Evolutionary conservation across 2,113 vertebrate species (phyloP), one percentile per base, ranked within the genome.

Genomic region (Leucoraja erinaceus): DNA sequence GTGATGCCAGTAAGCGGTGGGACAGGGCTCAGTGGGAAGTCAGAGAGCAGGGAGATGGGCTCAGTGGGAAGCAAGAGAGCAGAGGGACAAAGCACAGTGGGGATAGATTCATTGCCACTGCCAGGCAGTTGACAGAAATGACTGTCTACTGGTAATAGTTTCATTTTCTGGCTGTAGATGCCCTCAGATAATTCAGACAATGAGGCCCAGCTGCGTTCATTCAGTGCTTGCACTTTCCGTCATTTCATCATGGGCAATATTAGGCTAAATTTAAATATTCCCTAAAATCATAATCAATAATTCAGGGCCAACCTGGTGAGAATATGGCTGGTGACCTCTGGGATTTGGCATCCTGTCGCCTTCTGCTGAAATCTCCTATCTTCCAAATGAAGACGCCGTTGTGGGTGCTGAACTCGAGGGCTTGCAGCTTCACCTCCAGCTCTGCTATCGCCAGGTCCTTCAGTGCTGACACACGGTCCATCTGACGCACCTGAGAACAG

Each of bases 381-480:
- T 98, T 99, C 98, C 98, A 99, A 93, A 99, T 93, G 84, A 98
- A 98, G 91, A 99, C 94, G 0, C 98, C 98, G 0, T 99, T 98
- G 0, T 96, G 97, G 93, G 98, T 98, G 94, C 97, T 97, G 0
- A 96, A 96, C 93, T 98, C 97, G 93, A 98, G 94, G 47, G 95
- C 97, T 0, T 95, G 96, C 56, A 99, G 92, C 93, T 97, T 95
- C 88, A 97, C 97, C 22, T 98, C 97, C 31, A 97, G 96, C 94
- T 98, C 98, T 0, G 97, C 97, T 95, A 99, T 94, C 47, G 97
- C 97, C 94, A 98, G 79, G 93, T 99, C 98, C 93, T 97, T 98
- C 94, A 97, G 96, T 0, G 96, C 96, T 0, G 98, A 93, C 18
- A 96, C 97, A 47, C 97, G 95, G 93, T 99, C 98, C 79, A 99